phyloP scores from a whole-genome alignment of 2,888 invertebrate genomes.

The Drosophila histrio region DNA sequence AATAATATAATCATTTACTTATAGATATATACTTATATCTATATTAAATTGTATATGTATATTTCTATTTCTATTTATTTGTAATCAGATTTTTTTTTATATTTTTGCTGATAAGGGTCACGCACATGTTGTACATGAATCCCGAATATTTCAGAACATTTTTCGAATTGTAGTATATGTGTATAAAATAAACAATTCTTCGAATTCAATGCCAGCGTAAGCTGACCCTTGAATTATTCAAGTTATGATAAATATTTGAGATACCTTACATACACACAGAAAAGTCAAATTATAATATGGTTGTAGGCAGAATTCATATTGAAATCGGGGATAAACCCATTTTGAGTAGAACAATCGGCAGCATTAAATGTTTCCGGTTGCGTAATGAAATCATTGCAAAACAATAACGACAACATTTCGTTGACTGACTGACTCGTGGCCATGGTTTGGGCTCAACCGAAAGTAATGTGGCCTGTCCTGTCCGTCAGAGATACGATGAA shows the following conservation, averaged over 20 bases:
- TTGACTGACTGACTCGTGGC: constrained; percentile 18
- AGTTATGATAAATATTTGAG: too few species aligned
- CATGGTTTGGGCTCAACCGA: constrained; percentile 8
- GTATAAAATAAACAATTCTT: not conserved
- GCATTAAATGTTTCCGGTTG: constrained; percentile 34
- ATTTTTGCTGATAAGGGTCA: not conserved
- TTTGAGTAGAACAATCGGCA: not conserved
- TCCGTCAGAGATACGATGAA: constrained; percentile 47
- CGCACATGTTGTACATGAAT: too few species aligned
- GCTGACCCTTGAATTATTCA: too few species aligned
- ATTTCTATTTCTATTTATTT: not conserved
- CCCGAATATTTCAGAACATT: too few species aligned
- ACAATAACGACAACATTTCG: constrained; percentile 27
- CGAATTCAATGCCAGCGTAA: too few species aligned
- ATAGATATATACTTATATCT: not conserved
- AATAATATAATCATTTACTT: not conserved
- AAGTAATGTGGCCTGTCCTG: constrained; percentile 22
- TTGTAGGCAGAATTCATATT: too few species aligned
- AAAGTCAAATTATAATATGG: too few species aligned
- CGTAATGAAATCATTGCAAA: constrained; percentile 41
- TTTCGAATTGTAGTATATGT: too few species aligned
- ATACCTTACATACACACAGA: too few species aligned
- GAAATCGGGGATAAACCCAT: constrained; percentile 6
- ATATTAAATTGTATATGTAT: not conserved
- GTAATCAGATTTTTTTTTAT: not conserved